Evolutionary conservation across 1,140 invertebrate genomes (phyloP).

Genomic region (Micrasema minimum): DNA sequence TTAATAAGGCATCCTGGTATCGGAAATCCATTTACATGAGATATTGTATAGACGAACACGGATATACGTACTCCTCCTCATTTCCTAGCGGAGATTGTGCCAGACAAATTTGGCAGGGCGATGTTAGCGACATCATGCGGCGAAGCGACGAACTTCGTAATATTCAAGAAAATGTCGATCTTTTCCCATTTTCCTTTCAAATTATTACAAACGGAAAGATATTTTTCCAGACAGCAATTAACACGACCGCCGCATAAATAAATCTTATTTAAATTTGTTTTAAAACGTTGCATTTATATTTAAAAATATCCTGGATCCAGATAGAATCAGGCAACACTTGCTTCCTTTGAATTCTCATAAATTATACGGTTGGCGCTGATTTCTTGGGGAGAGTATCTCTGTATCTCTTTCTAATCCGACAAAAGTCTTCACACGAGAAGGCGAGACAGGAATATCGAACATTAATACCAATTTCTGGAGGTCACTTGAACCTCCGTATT

Average conservation of each 20-base stretch:
- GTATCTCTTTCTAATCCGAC: constrained; percentile 29
- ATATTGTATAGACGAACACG: constrained; percentile 40
- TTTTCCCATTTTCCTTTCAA: background rate
- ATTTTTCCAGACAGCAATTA: background rate
- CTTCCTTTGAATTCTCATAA: constrained; percentile 49
- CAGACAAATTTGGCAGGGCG: constrained; percentile 28
- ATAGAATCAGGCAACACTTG: constrained; percentile 43
- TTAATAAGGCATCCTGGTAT: constrained; percentile 47
- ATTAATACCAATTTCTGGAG: constrained; percentile 48
- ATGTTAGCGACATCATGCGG: constrained; percentile 50
- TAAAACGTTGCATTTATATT: constrained; percentile 4
- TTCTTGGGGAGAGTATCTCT: constrained; percentile 29
- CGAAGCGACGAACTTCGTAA: constrained; percentile 45
- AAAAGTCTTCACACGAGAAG: background rate
- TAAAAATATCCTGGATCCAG: background rate
- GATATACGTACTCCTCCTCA: constrained; percentile 24
- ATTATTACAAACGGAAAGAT: background rate
- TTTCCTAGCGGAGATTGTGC: constrained; percentile 50
- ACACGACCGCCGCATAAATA: constrained; percentile 1
- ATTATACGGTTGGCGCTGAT: constrained; percentile 44
- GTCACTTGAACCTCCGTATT: constrained; percentile 51
- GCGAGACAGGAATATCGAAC: constrained; percentile 32
- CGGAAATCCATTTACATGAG: constrained; percentile 49
- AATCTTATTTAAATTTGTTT: background rate
- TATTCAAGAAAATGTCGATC: constrained; percentile 36